These are phyloP conservation scores for Phycodurus eques DNA, from an alignment of 2,113 vertebrate genomes.

Conservation along the genomic window DNA sequence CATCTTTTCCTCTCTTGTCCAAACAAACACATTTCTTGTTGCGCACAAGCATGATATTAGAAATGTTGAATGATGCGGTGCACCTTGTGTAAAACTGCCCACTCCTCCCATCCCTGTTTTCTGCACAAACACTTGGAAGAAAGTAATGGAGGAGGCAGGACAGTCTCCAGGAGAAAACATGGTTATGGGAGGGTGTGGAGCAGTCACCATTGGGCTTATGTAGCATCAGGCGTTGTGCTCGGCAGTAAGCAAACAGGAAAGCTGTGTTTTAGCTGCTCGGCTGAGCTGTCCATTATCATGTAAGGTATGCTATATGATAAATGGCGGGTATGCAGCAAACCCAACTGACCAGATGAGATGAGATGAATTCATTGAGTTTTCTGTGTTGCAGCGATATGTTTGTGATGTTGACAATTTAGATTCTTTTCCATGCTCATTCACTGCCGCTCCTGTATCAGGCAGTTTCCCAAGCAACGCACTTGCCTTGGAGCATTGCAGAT, in stretches of 20 bases:
- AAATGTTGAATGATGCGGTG: conserved; percentile 23
- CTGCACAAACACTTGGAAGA: conserved; percentile 51
- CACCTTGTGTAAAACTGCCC: conserved; percentile 37
- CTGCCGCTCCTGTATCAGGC: conserved; percentile 37
- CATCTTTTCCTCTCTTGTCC: not conserved
- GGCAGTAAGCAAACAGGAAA: conserved; percentile 17
- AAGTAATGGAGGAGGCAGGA: conserved; percentile 53
- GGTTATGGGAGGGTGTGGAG: conserved; percentile 61
- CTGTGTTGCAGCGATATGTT: too few species aligned
- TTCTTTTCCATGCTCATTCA: too few species aligned
- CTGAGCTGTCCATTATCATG: conserved; percentile 21
- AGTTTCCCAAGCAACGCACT: conserved; percentile 52
- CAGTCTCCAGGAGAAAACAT: conserved; percentile 47
- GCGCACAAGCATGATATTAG: not conserved
- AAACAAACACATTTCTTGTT: not conserved
- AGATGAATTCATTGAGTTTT: not conserved
- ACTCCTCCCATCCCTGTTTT: conserved; percentile 24
- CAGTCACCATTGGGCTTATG: conserved; percentile 68
- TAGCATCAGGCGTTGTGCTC: conserved; percentile 45
- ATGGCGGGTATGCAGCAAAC: conserved; percentile 19
- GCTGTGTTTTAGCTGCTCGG: conserved; percentile 24
- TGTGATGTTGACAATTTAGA: too few species aligned
- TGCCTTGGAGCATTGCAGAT: not conserved
- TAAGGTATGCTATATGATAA: conserved; percentile 49
- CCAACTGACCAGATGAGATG: too few species aligned